These are phyloP conservation scores for Pipistrellus nathusii DNA, from an alignment of 2,797 vertebrate species.

Conservation along the genomic window DNA sequence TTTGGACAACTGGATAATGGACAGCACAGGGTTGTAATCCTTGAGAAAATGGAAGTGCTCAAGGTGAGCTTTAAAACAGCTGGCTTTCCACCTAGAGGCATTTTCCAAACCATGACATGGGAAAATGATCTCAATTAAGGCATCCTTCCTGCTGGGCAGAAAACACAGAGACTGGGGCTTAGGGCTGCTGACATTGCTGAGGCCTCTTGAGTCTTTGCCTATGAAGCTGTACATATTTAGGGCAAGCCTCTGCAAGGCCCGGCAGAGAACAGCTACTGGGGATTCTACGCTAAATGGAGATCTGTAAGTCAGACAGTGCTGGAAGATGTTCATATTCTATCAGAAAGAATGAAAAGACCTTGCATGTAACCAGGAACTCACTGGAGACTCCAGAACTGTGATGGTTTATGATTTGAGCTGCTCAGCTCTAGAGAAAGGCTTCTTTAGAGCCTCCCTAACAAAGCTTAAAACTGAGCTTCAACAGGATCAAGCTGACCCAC, in stretches of 20 bases:
- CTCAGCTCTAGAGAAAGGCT: not conserved
- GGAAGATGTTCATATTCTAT: not conserved
- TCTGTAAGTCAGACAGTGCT: not conserved
- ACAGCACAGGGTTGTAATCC: not conserved
- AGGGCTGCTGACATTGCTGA: not conserved
- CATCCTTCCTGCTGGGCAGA: not conserved
- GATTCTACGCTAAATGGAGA: not conserved
- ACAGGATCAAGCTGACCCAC: not conserved
- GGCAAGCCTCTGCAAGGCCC: not conserved
- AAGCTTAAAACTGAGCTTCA: not conserved
- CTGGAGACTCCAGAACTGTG: not conserved
- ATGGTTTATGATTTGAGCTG: not conserved
- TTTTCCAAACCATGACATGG: not conserved
- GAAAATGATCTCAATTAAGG: not conserved
- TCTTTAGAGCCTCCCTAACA: not conserved
- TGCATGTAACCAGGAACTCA: not conserved
- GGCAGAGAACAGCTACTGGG: not conserved
- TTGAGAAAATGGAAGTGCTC: not conserved
- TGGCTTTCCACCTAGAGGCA: not conserved
- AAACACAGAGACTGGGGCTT: not conserved
- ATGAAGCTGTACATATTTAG: not conserved
- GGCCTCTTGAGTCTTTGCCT: not conserved
- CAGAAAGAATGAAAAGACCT: not conserved
- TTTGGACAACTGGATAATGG: not conserved
- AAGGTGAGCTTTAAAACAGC: not conserved